phyloP scores from a whole-genome alignment of 2,888 invertebrate genomes.

The Pristionchus entomophagus region DNA sequence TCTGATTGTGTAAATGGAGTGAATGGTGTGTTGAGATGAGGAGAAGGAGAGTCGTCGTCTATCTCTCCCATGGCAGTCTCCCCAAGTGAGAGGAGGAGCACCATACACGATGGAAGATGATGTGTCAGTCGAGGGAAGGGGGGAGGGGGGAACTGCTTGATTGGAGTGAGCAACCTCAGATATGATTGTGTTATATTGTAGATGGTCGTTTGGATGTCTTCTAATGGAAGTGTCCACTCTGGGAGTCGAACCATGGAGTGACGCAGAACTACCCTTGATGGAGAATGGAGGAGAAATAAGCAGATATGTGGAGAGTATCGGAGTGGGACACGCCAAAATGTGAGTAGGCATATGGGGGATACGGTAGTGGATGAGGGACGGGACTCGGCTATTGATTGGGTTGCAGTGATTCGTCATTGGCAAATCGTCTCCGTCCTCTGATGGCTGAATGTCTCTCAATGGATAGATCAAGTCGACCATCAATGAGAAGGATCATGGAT shows the following conservation, averaged over 20 bases:
- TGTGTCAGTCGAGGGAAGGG: constrained; percentile 44
- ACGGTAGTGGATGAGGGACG: neutral
- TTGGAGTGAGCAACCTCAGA: neutral
- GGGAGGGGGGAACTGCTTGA: neutral
- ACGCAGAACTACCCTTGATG: neutral
- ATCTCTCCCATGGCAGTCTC: constrained; percentile 49
- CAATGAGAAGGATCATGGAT: constrained; percentile 11
- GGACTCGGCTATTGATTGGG: neutral
- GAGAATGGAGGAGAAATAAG: neutral
- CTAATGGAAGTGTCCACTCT: constrained; percentile 26
- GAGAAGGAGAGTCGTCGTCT: constrained; percentile 38
- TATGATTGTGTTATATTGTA: neutral
- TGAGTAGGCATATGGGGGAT: neutral
- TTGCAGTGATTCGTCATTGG: constrained; percentile 19
- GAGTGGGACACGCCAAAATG: constrained; percentile 47
- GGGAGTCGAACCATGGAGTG: constrained; percentile 39
- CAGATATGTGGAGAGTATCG: neutral
- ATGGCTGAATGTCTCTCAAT: constrained; percentile 26
- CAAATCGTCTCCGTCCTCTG: constrained; percentile 36
- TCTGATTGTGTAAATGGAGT: too few relatives aligned
- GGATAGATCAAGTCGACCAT: constrained; percentile 21
- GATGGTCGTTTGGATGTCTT: constrained; percentile 48
- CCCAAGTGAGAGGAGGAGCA: constrained; percentile 40
- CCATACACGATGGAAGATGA: constrained; percentile 17
- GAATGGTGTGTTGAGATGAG: neutral